A percentile compares a stretch with the other conserved stretches of the same genome.
These are phyloP conservation scores for Chromoteleia sp. DNA, from an alignment of 2,888 invertebrate genomes.

Conservation along the genomic window DNA sequence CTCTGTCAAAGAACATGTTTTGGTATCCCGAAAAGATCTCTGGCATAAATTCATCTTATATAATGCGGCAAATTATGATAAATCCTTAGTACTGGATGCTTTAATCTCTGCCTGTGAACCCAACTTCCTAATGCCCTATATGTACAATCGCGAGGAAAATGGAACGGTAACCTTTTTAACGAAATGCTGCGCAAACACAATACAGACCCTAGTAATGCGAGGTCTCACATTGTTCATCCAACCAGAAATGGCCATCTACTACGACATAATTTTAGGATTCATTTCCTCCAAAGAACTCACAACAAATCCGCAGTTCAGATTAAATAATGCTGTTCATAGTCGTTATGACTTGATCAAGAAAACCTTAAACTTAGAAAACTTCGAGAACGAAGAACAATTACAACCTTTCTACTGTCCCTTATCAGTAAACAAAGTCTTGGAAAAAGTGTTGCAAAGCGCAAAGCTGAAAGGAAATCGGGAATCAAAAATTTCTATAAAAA, in stretches of 20 bases:
- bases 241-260: constrained; percentile 46
- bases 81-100: constrained; percentile 74
- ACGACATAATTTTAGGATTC: constrained; percentile 81
- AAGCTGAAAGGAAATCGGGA: constrained; percentile 73
- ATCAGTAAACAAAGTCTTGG: constrained; percentile 76
- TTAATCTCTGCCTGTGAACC: constrained; percentile 76
- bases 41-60: constrained; percentile 83
- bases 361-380: constrained; percentile 79
- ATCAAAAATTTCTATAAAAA: constrained; percentile 77
- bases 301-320: constrained; percentile 75
- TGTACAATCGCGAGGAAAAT: constrained; percentile 75
- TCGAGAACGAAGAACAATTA: constrained; percentile 77
- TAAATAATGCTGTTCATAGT: constrained; percentile 74
- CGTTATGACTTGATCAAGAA: constrained; percentile 77
- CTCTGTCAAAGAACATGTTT: constrained; percentile 71
- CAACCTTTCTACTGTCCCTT: constrained; percentile 80
- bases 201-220: constrained; percentile 76
- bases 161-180: constrained; percentile 78
- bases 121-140: constrained; percentile 78
- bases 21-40: constrained; percentile 78
- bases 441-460: constrained; percentile 76
- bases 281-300: constrained; percentile 74
- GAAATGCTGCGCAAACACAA: constrained; percentile 74
- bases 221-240: constrained; percentile 74
- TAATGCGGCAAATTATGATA: constrained; percentile 72